Percentiles rank a stretch among this genome's conserved stretches.
Evolutionary conservation across 92 coral and sea anemone genomes (phyloP).

Genomic region (Ricordea florida): DNA sequence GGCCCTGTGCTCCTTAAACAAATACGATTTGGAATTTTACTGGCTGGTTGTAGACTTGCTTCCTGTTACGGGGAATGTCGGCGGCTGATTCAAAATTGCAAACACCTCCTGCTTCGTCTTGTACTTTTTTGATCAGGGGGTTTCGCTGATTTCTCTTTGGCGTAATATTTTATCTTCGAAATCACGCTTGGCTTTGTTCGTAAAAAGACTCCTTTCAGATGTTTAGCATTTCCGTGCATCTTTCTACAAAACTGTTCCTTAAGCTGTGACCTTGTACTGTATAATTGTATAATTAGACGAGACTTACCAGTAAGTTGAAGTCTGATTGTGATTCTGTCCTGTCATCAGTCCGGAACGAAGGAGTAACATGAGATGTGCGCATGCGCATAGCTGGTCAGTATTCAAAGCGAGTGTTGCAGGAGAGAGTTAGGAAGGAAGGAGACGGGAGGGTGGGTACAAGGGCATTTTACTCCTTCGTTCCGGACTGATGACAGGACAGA

Average conservation of each 20-base stretch:
- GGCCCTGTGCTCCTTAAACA: constrained; percentile 61
- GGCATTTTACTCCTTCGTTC: too few species aligned
- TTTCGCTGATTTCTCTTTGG: background rate
- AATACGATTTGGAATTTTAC: constrained; percentile 37
- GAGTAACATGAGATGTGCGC: too few species aligned
- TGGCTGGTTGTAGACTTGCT: constrained; percentile 52
- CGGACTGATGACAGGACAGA: too few species aligned
- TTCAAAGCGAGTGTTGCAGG: too few species aligned
- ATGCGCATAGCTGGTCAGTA: too few species aligned
- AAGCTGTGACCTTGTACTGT: constrained; percentile 1
- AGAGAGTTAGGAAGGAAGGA: too few species aligned
- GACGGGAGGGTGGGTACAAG: too few species aligned
- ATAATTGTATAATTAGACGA: too few species aligned
- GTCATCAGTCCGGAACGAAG: too few species aligned
- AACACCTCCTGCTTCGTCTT: background rate
- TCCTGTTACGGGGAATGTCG: constrained; percentile 45
- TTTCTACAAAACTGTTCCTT: background rate
- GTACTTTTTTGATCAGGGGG: background rate
- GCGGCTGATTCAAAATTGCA: background rate
- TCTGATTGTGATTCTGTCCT: too few species aligned
- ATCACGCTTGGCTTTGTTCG: constrained; percentile 7
- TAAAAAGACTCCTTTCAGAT: background rate
- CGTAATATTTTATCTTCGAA: background rate
- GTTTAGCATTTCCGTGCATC: background rate
- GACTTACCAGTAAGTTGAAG: too few species aligned